Base-by-base conservation (phyloP, 2,888 invertebrate species). In the Prenolepis imparis region DNA sequence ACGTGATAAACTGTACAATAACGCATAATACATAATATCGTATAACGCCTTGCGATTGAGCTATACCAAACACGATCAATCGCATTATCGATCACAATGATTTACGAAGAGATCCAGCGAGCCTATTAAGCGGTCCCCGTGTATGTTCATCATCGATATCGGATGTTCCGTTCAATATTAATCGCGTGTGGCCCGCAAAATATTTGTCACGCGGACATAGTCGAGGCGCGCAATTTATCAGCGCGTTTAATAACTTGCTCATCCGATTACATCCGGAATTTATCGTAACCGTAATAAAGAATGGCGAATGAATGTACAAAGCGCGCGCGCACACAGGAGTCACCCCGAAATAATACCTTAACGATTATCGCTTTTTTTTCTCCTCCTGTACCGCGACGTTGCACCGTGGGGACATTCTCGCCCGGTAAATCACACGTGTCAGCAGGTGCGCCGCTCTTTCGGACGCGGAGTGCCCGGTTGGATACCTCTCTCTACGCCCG, bases 341-440 rank as follows among this genome's bases (percentile, higher is more conserved):
- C 28, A 24, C 12, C 9, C 9, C 18, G 48, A 72, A 78, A 78
- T 78, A 78, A 80, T 70, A 24, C 59, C 59, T 44, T 68, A 77
- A 77, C 68, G 67, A 77, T 44, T 72, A 44, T 64, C 44, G 77
- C 28, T 41, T 28, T 55, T 61, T 61, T 86, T 86, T 80, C 59
- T 80, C 59, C 57, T 68, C 28, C 41, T 15, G n/a, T 63, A 24
- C 44, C 41, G n/a, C 36, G 32, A 52, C 52, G 52, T 48, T 48
- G 48, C 48, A 57, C n/a, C 83, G 67, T 59, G 36, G 36, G 28
- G 61, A 73, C 66, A 57, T 72, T 78, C 78, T 28, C 61, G 75
- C 59, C 59, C 85, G 52, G 83, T 87, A 87, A 87, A 87, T 87
- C 87, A 87, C 83, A 77, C 61, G 55, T 55, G 52, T 77, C 83